A percentile compares a stretch with the other conserved stretches of the same genome.
Evolutionary conservation across 2,888 invertebrate species (phyloP).

Genomic region (Calliphora vomitoria): DNA sequence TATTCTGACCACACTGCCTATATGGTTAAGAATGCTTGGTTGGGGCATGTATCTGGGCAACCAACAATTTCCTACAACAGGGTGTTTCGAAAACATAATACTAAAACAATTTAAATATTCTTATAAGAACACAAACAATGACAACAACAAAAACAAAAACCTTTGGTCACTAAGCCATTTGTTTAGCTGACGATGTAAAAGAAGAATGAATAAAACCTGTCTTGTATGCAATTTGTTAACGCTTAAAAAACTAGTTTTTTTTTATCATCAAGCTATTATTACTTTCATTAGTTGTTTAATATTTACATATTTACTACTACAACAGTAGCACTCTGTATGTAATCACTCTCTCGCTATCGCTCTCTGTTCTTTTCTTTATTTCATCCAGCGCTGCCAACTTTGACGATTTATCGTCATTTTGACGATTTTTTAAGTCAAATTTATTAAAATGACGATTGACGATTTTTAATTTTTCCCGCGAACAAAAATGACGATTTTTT

Average conservation of each 20-base stretch:
- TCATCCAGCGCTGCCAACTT: no score
- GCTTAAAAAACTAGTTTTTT: conserved; percentile 56
- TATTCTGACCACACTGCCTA: conserved; percentile 21
- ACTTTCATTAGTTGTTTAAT: conserved; percentile 38
- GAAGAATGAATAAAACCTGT: conserved; percentile 54
- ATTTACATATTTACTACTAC: conserved; percentile 13
- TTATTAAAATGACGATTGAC: no score
- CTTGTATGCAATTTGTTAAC: conserved; percentile 38
- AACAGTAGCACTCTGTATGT: conserved; percentile 32
- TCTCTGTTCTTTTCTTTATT: neutral
- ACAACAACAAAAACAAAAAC: conserved; percentile 9
- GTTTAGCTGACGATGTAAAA: conserved; percentile 4
- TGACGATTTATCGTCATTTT: no score
- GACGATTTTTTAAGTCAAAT: no score
- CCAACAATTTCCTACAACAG: conserved; percentile 37
- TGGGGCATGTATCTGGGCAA: conserved; percentile 9
- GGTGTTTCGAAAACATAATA: conserved; percentile 28
- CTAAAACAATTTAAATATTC: conserved; percentile 26
- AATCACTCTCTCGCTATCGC: neutral
- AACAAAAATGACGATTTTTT: no score
- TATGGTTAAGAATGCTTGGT: neutral
- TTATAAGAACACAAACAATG: conserved; percentile 33
- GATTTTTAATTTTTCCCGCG: no score
- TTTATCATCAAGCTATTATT: conserved; percentile 32
- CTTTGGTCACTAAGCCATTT: conserved; percentile 39